phyloP scores from a whole-genome alignment of 2,113 vertebrate genomes.

The Tretioscincus oriximinensis region DNA sequence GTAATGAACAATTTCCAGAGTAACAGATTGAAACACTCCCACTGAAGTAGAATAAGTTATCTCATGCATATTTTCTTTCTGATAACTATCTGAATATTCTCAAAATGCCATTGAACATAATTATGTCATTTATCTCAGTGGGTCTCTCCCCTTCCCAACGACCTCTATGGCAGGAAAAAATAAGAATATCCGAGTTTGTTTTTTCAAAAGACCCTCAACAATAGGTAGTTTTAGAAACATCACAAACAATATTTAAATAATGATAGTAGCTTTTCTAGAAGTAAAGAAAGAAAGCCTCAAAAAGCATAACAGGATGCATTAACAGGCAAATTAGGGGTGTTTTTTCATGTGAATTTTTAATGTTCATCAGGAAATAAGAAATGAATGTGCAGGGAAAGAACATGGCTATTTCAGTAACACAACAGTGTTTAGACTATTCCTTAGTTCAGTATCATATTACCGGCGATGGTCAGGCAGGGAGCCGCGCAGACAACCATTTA shows the following conservation, averaged over 20 bases:
- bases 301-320: conserved; percentile 29
- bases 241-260: neutral
- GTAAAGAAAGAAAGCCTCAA: conserved; percentile 5
- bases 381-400: neutral
- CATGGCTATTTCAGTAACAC: neutral
- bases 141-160: neutral
- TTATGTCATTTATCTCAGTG: neutral
- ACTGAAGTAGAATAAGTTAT: conserved; percentile 17
- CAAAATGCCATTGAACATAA: fast-evolving
- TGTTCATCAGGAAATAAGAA: conserved; percentile 10
- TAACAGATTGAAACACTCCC: conserved; percentile 48
- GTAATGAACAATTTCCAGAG: conserved; percentile 33
- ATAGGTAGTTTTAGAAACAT: neutral
- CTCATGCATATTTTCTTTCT: neutral
- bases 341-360: conserved; percentile 39
- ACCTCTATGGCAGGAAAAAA: neutral
- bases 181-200: neutral
- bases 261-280: conserved; percentile 1
- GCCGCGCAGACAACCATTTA: too few relatives aligned
- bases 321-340: conserved; percentile 34
- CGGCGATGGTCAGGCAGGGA: too few relatives aligned
- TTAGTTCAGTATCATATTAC: neutral
- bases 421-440: neutral
- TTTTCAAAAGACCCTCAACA: neutral
- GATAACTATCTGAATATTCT: conserved; percentile 33